These are phyloP conservation scores for Pyrocephalus nanus DNA, from an alignment of 2,797 vertebrate species.

Conservation along the genomic window DNA sequence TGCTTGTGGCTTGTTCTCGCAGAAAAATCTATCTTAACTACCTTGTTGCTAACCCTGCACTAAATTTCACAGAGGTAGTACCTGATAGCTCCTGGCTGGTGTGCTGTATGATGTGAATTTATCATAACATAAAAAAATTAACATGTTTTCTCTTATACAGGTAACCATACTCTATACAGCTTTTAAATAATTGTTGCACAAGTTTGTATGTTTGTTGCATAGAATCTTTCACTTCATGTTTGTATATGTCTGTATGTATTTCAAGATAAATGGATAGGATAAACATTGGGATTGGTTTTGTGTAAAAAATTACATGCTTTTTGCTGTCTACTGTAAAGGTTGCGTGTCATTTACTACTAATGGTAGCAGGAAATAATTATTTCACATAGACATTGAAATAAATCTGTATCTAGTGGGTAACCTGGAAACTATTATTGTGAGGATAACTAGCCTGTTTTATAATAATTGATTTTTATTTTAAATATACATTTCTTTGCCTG, in stretches of 20 bases:
- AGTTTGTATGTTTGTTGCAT: background rate
- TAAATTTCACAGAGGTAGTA: constrained; percentile 71
- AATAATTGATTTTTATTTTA: background rate
- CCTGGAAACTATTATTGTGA: background rate
- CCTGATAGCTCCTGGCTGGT: constrained; percentile 49
- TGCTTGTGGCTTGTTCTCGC: constrained; percentile 82
- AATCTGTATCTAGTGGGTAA: background rate
- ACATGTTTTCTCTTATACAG: background rate
- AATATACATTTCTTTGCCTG: background rate
- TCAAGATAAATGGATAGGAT: background rate
- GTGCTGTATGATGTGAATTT: constrained; percentile 42
- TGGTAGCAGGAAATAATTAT: constrained; percentile 33
- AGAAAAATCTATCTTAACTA: constrained; percentile 82
- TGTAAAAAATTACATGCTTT: background rate
- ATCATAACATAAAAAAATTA: constrained; percentile 59
- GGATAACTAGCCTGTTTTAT: background rate
- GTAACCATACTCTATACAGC: background rate
- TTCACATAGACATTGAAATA: background rate
- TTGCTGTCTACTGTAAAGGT: background rate
- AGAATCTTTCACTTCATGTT: background rate
- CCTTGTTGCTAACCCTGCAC: constrained; percentile 81
- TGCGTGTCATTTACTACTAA: background rate
- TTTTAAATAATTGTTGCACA: background rate
- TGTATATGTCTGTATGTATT: background rate
- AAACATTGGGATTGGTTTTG: background rate